Evolutionary conservation across 1,140 invertebrate species (phyloP), one percentile per base, ranked within the genome.

Genomic region (Drosophila ohnishii): DNA sequence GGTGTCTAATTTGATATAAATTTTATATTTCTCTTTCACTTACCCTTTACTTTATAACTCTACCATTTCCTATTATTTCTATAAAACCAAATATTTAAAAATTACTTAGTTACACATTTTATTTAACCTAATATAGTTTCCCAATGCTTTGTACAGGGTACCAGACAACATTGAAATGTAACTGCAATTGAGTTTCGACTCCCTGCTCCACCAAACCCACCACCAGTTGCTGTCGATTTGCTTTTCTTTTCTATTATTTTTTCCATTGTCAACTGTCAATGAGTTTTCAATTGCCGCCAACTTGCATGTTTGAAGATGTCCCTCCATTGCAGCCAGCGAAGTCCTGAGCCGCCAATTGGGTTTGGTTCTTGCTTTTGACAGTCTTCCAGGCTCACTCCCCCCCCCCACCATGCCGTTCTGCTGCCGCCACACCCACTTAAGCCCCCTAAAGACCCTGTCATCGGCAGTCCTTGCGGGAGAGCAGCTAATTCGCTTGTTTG

Each of bases 211-310:
- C 47, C 44, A 4, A 64, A 58, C 58, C 39, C 50, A 75, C 39
- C 51, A 75, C 72, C 64, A 53, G 51, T 76, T 82, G 58, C 60
- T 78, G 42, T 69, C 47, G 42, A 58, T 78, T 71, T 67, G 56
- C 42, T 76, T 48, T 75, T 65, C 42, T 75, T 48, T 75, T 59
- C 40, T 76, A 66, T 76, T 77, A 58, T 77, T 77, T 77, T 57
- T 77, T 77, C 83, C 61, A 74, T 87, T 87, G 83, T 88, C 83
- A 88, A 87, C 76, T 87, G 83, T 87, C 83, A 87, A 87, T 87
- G 83, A 86, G 83, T 84, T 87, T 87, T 87, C 83, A 87, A 87
- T 87, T 87, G 83, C 83, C 83, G 83, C 83, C 83, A 87, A 86
- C 79, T 83, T 87, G 84, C 83, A 87, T 86, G 83, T 87, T 84